Evolutionary conservation across 1,140 invertebrate species (phyloP).

Genomic region (Pseudachorutes palmiensis): DNA sequence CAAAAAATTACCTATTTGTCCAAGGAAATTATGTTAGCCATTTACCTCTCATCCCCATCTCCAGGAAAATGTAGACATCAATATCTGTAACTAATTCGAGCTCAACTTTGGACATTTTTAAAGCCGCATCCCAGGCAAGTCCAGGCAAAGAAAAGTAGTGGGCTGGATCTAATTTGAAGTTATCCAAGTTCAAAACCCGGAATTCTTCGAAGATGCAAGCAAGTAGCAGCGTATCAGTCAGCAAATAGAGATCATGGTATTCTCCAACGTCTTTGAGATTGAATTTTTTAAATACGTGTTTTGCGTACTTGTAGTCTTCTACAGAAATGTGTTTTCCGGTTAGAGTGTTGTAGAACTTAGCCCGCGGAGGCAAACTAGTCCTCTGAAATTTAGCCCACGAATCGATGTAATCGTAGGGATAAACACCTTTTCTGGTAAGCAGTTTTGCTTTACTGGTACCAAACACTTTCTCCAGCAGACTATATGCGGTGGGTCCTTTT

Average conservation of each 20-base stretch:
- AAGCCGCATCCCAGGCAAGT: constrained; percentile 39
- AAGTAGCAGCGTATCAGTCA: constrained; percentile 31
- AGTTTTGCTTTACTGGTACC: background rate
- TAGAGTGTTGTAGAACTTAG: constrained; percentile 26
- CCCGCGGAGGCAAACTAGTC: constrained; percentile 26
- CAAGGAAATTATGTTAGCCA: background rate
- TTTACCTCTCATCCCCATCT: constrained; percentile 23
- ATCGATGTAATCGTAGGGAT: constrained; percentile 18
- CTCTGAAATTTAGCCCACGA: constrained; percentile 31
- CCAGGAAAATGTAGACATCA: constrained; percentile 39
- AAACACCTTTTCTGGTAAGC: constrained; percentile 18
- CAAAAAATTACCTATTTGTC: too few relatives aligned
- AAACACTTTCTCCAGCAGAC: background rate
- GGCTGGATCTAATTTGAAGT: constrained; percentile 37
- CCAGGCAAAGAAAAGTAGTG: constrained; percentile 39
- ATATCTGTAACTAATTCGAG: constrained; percentile 36
- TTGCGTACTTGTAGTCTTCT: constrained; percentile 38
- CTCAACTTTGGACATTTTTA: constrained; percentile 32
- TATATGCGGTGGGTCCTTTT: background rate
- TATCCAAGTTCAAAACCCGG: constrained; percentile 15
- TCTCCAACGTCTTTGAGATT: constrained; percentile 36
- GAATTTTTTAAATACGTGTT: constrained; percentile 38
- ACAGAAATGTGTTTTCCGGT: background rate
- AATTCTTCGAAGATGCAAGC: constrained; percentile 41
- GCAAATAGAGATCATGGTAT: constrained; percentile 40